Evolutionary conservation across 2,888 invertebrate genomes (phyloP).

Genomic region (Lasioglossum zephyrum): DNA sequence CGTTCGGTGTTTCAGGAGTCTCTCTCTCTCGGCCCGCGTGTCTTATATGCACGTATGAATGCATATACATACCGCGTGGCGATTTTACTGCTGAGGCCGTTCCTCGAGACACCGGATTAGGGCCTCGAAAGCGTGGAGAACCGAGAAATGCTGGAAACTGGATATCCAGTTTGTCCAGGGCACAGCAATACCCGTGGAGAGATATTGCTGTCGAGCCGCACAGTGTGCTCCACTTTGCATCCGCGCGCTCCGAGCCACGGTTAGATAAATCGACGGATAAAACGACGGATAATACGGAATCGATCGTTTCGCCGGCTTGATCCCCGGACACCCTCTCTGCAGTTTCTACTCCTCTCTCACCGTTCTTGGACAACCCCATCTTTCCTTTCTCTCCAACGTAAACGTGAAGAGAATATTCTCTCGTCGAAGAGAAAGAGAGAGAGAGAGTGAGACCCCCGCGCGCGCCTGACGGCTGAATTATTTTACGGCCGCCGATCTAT

Average conservation of each 20-base stretch:
- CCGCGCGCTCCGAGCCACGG: conserved; percentile 51
- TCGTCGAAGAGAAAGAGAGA: neutral
- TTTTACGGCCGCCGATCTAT: conserved; percentile 36
- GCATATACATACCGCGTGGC: conserved; percentile 36
- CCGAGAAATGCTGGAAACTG: conserved; percentile 74
- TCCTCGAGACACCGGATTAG: conserved; percentile 64
- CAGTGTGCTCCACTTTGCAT: conserved; percentile 69
- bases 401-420: too few relatives aligned
- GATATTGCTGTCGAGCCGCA: conserved; percentile 61
- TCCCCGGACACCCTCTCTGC: neutral
- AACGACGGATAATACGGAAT: conserved; percentile 68
- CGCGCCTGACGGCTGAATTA: conserved; percentile 33
- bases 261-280: conserved; percentile 70
- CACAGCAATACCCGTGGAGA: conserved; percentile 71
- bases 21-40: conserved; percentile 15
- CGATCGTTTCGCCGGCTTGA: conserved; percentile 51
- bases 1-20: neutral
- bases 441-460: conserved; percentile 13
- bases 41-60: conserved; percentile 2
- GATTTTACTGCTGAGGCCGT: conserved; percentile 60
- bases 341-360: neutral
- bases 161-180: conserved; percentile 73
- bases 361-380: neutral
- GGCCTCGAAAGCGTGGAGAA: conserved; percentile 72
- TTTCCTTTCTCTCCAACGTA: neutral